Conservation (phyloP, 2,888 invertebrate genomes). For the Ormia ochracea region DNA sequence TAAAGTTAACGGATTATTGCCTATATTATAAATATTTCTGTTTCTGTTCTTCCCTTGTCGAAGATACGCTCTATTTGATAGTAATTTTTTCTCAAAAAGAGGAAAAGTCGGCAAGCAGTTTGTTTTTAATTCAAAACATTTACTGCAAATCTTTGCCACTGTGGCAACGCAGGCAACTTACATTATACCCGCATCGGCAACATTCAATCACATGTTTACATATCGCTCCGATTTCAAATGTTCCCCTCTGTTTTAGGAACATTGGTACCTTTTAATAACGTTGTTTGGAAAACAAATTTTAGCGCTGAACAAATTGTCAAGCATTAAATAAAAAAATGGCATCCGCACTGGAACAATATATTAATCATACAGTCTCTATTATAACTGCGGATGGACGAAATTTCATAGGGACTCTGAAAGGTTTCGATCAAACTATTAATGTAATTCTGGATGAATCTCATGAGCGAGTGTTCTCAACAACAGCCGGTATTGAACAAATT, state of each 20-base stretch:
- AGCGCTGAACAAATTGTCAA: slow-evolving; percentile 13
- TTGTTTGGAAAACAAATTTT: slow-evolving; percentile 13
- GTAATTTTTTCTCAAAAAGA: no score
- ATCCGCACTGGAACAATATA: slow-evolving; percentile 89
- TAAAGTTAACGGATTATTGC: no score
- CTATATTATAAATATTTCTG: no score
- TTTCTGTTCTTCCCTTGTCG: no score
- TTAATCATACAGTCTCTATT: slow-evolving; percentile 94
- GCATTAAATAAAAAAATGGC: slow-evolving; percentile 79
- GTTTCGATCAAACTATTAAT: slow-evolving; percentile 99
- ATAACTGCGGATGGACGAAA: slow-evolving; percentile 97
- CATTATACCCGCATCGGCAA: slow-evolving; percentile 3
- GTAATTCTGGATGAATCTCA: slow-evolving; percentile 98
- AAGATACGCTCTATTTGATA: no score
- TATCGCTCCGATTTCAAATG: background rate
- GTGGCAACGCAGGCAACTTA: no score
- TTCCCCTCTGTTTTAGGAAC: background rate
- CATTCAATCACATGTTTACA: slow-evolving; percentile 13
- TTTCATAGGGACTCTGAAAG: slow-evolving; percentile 97
- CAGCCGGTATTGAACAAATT: slow-evolving; percentile 95
- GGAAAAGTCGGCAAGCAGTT: no score
- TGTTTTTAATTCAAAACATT: no score
- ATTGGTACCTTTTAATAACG: background rate
- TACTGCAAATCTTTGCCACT: no score
- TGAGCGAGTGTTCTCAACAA: slow-evolving; percentile 96